Evolutionary conservation across 2,113 vertebrate species (phyloP).

Genomic region (Paradoxurus hermaphroditus): DNA sequence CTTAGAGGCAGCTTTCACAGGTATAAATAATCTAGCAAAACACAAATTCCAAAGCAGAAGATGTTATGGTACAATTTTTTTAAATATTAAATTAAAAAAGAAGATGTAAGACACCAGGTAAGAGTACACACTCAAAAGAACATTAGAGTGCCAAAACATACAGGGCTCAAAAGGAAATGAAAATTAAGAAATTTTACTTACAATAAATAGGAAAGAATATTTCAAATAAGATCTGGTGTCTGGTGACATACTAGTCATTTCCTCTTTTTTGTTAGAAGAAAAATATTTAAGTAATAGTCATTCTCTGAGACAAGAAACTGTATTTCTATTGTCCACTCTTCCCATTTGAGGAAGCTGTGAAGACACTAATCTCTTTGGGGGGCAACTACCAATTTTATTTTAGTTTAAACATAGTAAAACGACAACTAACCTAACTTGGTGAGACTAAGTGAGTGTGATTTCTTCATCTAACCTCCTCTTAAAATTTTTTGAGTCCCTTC

Average conservation of each 20-base stretch:
- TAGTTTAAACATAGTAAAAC: not conserved
- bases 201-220: not conserved
- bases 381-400: not conserved
- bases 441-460: not conserved
- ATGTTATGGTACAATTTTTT: not conserved
- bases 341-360: not conserved
- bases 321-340: not conserved
- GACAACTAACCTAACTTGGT: not conserved
- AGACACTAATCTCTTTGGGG: not conserved
- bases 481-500: not conserved
- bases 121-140: not conserved
- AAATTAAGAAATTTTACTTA: not conserved
- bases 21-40: not conserved
- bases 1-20: not conserved
- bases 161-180: not conserved
- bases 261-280: not conserved
- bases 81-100: not conserved
- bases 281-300: not conserved
- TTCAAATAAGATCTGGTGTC: not conserved
- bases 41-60: not conserved
- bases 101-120: not conserved
- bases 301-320: not conserved
- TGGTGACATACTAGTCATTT: not conserved
- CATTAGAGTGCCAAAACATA: not conserved
- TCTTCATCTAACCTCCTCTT: not conserved